Evolutionary conservation across 2,113 vertebrate species (phyloP).

Genomic region (Procavia capensis): DNA sequence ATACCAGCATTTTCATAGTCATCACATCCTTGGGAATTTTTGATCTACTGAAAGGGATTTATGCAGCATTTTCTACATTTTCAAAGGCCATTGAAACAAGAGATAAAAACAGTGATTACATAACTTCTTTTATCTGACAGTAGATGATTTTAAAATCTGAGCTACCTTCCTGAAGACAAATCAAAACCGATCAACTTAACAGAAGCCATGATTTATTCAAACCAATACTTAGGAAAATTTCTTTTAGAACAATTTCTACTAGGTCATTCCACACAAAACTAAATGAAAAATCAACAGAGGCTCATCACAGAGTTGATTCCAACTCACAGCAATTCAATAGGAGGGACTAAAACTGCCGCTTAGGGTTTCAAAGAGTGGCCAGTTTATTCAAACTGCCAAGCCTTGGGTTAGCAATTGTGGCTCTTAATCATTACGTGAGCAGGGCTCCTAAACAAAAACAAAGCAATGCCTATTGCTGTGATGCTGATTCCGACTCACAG

Average conservation of each 20-base stretch:
- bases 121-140: not conserved
- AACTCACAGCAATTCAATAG: too few relatives aligned
- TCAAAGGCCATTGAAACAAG: not conserved
- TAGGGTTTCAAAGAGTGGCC: too few relatives aligned
- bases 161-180: not conserved
- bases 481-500: too few relatives aligned
- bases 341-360: too few relatives aligned
- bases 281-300: too few relatives aligned
- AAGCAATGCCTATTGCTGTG: too few relatives aligned
- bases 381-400: too few relatives aligned
- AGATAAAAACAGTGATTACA: not conserved
- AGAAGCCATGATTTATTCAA: not conserved
- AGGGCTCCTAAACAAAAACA: too few relatives aligned
- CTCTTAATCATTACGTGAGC: too few relatives aligned
- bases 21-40: not conserved
- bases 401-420: too few relatives aligned
- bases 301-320: too few relatives aligned
- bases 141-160: constrained; percentile 24
- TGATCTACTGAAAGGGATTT: not conserved
- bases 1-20: not conserved
- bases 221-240: not conserved
- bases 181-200: not conserved
- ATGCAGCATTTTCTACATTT: not conserved
- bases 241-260: not conserved
- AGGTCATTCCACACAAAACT: not conserved